Percentiles rank a stretch among this genome's conserved stretches.
Conservation (phyloP, 2,113 vertebrate genomes). For the Labrus mixtus region DNA sequence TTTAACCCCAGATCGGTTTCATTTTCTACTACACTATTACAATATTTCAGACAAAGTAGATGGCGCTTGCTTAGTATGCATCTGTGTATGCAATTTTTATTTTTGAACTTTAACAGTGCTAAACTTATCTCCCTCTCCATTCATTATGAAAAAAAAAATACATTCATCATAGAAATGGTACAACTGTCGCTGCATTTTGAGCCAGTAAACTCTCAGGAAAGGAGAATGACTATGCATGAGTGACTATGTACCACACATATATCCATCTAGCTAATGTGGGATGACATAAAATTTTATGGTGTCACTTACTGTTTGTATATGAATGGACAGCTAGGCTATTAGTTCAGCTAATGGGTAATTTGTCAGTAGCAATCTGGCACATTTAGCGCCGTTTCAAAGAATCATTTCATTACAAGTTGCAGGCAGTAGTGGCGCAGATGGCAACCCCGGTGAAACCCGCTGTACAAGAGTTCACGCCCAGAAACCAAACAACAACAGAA, state of each 20-base stretch:
- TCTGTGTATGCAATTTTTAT: no score
- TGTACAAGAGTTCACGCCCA: neutral
- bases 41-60: no score
- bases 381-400: conserved; percentile 16
- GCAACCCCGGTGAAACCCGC: neutral
- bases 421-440: neutral
- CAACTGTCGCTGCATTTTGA: neutral
- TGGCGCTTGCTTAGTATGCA: no score
- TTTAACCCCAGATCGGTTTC: no score
- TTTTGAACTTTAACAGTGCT: no score
- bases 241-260: conserved; percentile 7
- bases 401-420: conserved; percentile 4
- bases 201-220: neutral
- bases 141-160: no score
- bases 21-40: no score
- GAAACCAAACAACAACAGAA: neutral
- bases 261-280: conserved; percentile 39
- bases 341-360: conserved; percentile 38
- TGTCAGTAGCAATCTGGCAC: conserved; percentile 28
- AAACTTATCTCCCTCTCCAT: no score
- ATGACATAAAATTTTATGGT: conserved; percentile 45
- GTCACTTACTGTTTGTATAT: conserved; percentile 36
- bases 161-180: neutral
- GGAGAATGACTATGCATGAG: neutral
- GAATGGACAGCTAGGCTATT: conserved; percentile 38